phyloP scores from a whole-genome alignment of 2,888 invertebrate species.

The Pseudoips prasinana region DNA sequence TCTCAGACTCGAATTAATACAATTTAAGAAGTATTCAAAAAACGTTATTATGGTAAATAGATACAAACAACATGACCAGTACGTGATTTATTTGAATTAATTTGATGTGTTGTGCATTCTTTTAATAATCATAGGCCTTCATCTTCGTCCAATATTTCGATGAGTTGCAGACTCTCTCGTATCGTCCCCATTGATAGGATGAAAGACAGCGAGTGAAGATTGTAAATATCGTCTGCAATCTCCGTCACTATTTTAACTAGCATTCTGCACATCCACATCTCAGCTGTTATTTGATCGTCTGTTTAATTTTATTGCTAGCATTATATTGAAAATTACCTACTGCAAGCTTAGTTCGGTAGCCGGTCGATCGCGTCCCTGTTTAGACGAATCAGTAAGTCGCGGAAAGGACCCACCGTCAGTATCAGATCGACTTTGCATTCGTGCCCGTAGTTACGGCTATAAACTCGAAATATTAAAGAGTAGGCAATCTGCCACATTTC shows the following conservation, averaged over 20 bases:
- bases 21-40: too few species aligned
- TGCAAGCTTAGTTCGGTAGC: conserved; percentile 18
- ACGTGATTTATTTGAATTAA: neutral
- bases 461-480: conserved; percentile 64
- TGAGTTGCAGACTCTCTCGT: conserved; percentile 56
- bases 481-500: conserved; percentile 78
- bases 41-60: too few species aligned
- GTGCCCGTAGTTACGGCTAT: conserved; percentile 58
- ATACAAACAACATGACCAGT: neutral
- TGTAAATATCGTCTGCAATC: conserved; percentile 57
- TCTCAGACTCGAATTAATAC: too few species aligned
- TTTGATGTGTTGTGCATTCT: too few species aligned
- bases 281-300: conserved; percentile 13
- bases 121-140: conserved; percentile 37
- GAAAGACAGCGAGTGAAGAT: conserved; percentile 61
- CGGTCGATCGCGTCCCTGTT: conserved; percentile 38
- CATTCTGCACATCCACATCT: conserved; percentile 71
- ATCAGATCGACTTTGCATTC: conserved; percentile 72
- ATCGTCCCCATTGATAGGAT: conserved; percentile 64
- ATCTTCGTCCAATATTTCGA: conserved; percentile 67
- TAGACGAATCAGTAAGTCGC: conserved; percentile 52
- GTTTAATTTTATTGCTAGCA: conserved; percentile 22
- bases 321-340: conserved; percentile 25
- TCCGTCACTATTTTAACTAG: conserved; percentile 58
- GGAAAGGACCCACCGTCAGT: conserved; percentile 59